Conservation (phyloP, 2,113 vertebrate species). For the Balaeniceps rex region DNA sequence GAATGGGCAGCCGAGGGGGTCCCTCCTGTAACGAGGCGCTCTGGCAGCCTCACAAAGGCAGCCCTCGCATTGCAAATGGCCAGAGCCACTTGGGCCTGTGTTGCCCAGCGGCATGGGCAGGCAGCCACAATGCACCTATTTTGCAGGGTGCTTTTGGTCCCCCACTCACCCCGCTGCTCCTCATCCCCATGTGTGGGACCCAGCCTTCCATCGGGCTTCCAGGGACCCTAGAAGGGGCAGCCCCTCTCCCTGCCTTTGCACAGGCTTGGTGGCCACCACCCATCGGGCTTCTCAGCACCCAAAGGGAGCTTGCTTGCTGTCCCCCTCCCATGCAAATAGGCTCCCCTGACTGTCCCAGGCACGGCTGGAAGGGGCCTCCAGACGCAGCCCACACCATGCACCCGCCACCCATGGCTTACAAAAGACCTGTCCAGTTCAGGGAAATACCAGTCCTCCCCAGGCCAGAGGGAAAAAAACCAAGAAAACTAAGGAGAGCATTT, state of each 20-base stretch:
- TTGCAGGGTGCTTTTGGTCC: neutral
- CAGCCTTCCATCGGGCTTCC: neutral
- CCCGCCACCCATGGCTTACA: neutral
- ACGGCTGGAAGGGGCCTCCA: neutral
- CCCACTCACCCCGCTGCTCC: fast-evolving
- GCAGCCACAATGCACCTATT: neutral
- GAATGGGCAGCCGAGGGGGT: neutral
- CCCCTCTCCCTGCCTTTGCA: neutral
- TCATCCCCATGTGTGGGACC: fast-evolving
- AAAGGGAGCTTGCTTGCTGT: neutral
- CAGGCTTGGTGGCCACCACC: neutral
- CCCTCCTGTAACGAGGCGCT: fast-evolving
- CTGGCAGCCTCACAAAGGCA: constrained; percentile 6
- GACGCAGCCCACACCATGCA: neutral
- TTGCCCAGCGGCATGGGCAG: fast-evolving
- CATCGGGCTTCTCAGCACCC: neutral
- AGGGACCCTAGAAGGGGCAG: neutral
- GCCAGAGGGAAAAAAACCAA: neutral
- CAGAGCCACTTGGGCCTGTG: neutral
- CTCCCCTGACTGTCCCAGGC: neutral
- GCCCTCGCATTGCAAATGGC: neutral
- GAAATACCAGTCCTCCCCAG: neutral
- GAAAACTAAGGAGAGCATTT: neutral
- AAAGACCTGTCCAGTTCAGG: neutral
- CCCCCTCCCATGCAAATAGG: neutral